Evolutionary conservation across 2,888 invertebrate species (phyloP), one percentile per base, ranked within the genome.

Genomic region (Muschampia plurimacula): DNA sequence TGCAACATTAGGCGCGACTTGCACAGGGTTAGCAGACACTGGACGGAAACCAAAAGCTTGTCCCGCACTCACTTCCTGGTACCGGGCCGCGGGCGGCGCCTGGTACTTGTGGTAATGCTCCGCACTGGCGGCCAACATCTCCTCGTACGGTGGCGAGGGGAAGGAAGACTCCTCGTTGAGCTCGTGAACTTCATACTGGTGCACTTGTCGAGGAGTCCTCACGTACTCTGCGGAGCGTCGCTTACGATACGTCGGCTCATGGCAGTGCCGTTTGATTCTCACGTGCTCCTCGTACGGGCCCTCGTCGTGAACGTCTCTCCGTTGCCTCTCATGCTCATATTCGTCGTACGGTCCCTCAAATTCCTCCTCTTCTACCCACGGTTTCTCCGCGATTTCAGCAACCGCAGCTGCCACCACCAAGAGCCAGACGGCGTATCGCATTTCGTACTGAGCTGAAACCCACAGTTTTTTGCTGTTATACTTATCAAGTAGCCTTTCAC

Each of bases 161-260:
- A 36, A 66, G 74, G 74, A 84, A 75, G 75, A 82, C 74, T 8
- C 79, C 6, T 91, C 93, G 44, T 91, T 86, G 41, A 83, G 78
- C 80, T 94, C 93, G 74, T 92, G 88, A 0, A 94, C 93, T 78
- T 94, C 91, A 73, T 93, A 93, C 69, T 92, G 92, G 69, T 92
- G 93, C 2, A 91, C 82, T 66, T 91, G 90, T 0, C 91, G 84
- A 7, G 89, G 88, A 2, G 78, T 79, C 39, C 90, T 79, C 9
- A 82, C 81, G 72, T 84, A 84, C 0, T 88, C 85, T 0, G 83
- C 36, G 76, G 49, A 49, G 12, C 41, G 59, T 36, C 63, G 73
- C 28, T 60, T 62, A 44, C 69, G 81, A 6, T 69, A 69, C 44
- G 64, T 63, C 49, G 82, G 82, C 8, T 86, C 80, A 1, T 84